Base-by-base conservation (phyloP, 2,113 vertebrate species). In the Pardalotus punctatus region DNA sequence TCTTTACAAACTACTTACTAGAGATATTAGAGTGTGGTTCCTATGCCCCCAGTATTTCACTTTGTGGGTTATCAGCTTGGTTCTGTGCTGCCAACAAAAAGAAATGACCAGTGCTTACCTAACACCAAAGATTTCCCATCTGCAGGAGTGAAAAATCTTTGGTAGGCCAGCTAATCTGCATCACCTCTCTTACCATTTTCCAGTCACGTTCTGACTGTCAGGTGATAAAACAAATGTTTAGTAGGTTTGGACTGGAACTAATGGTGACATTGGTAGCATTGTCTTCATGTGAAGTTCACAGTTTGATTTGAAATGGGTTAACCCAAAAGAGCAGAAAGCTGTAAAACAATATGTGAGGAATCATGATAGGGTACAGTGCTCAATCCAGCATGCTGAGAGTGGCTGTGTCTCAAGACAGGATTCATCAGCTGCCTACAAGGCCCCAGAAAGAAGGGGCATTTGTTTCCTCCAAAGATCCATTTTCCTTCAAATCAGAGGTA, bases 121-220 rank as follows among this genome's bases (percentile, higher is more conserved):
- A 78, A 88, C 67, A 62, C 31, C 51, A 65, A 58, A 77, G 73
- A 78, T 40, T 81, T 73, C 45, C 33, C 50, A 38, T 14, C 60
- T 66, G 64, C 71, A 70, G 65, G 28, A 93, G 35, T 67, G 69
- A 91, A 69, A 93, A 90, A 66, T 61, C 78, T 76, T 74, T 87
- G 86, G 81, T 43, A 94, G 78, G 53, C 50, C 54, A 94, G 81
- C 81, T 96, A 90, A 93, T 84, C 93, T 92, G 79, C 40, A 88
- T 76, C 73, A 80, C 87, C 86, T 89, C 80, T 81, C 85, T 61
- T 33, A 81, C 71, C 65, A 90, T 90, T 94, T 90, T 92, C 65
- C 80, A 91, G 90, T 61, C 85, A 61, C 1, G 8, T 82, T 95
- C 85, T 60, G 53, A 33, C 70, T 90, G 91, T 88, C 70, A 86